Conservation (phyloP, 2,113 vertebrate species). For the Otocyon megalotis region DNA sequence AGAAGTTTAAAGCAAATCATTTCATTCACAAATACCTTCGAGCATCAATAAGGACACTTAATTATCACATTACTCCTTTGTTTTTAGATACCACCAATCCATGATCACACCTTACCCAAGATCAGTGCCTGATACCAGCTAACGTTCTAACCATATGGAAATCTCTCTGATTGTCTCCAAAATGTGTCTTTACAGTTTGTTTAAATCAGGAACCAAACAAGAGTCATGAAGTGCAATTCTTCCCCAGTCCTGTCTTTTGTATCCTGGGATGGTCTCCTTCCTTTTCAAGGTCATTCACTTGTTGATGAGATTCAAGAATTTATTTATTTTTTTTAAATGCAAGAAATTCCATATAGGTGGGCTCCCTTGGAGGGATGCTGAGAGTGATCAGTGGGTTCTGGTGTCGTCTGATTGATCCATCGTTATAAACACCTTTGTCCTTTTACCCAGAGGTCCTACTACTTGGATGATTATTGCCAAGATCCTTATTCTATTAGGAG, state of each 20-base stretch:
- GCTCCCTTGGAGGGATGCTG: background rate
- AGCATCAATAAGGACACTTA: background rate
- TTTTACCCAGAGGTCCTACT: background rate
- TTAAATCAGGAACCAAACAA: background rate
- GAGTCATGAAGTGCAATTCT: background rate
- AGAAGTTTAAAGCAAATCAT: constrained; percentile 3
- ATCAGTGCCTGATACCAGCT: background rate
- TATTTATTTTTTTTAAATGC: background rate
- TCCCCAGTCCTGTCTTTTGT: background rate
- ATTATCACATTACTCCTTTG: background rate
- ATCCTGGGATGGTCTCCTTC: background rate
- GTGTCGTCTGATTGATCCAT: background rate
- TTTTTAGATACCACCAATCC: background rate
- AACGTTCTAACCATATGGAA: background rate
- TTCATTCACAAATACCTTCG: background rate
- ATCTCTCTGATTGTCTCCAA: background rate
- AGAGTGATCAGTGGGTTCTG: background rate
- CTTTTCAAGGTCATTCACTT: background rate
- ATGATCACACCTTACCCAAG: background rate
- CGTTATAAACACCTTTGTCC: background rate
- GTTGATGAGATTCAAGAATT: background rate
- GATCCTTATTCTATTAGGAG: background rate
- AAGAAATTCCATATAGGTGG: background rate
- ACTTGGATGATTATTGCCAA: background rate
- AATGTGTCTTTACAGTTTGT: background rate